A percentile compares a stretch with the other conserved stretches of the same genome.
These are phyloP conservation scores for Mactra quadrangularis DNA, from an alignment of 1,140 invertebrate genomes.

Conservation along the genomic window DNA sequence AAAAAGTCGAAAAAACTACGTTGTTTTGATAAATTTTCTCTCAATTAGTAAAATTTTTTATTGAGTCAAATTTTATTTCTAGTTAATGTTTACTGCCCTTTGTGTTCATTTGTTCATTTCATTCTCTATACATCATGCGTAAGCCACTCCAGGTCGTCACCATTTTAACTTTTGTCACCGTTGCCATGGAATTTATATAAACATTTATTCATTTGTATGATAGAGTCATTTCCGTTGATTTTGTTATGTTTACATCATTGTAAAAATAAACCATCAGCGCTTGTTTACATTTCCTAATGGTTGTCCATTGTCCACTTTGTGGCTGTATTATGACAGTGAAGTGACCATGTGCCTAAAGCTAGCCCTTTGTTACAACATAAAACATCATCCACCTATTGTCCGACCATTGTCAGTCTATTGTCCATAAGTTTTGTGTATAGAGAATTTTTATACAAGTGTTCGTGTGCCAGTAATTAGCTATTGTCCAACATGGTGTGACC, in stretches of 20 bases:
- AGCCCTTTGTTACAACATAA: conserved; percentile 49
- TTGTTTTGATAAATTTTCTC: too few relatives aligned
- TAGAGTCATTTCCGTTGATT: conserved; percentile 40
- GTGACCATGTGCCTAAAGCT: conserved; percentile 31
- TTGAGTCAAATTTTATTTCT: too few relatives aligned
- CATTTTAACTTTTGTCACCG: neutral
- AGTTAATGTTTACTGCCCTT: too few relatives aligned
- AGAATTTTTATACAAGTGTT: neutral
- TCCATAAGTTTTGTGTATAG: neutral
- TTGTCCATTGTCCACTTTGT: conserved; percentile 22
- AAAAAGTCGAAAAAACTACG: too few relatives aligned
- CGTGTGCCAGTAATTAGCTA: neutral
- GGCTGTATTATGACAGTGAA: conserved; percentile 31
- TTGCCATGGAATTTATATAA: conserved; percentile 29
- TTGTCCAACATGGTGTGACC: neutral
- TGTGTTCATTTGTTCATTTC: too few relatives aligned
- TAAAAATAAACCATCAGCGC: conserved; percentile 6
- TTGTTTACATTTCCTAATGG: conserved; percentile 52
- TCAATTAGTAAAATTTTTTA: too few relatives aligned
- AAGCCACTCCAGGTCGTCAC: too few relatives aligned
- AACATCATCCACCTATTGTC: too few relatives aligned
- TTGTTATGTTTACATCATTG: conserved; percentile 18
- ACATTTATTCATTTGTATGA: conserved; percentile 10
- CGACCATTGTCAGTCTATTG: neutral
- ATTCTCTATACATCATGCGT: too few relatives aligned